Percentiles rank a stretch among this genome's conserved stretches.
Conservation (phyloP, 2,797 vertebrate genomes). For the Heliangelus exortis region DNA sequence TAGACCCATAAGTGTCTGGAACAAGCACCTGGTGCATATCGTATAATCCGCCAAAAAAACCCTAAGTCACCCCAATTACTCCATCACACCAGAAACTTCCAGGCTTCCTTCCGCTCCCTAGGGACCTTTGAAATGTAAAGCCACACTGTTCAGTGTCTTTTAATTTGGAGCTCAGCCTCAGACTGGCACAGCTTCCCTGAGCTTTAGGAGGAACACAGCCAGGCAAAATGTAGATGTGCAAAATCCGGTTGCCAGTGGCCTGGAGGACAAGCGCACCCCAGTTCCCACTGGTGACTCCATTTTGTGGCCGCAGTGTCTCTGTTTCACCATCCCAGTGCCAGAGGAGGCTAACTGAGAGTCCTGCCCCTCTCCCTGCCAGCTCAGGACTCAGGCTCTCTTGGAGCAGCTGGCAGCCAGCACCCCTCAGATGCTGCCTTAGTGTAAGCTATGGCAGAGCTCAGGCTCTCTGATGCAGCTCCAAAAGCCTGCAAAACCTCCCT, state of each 20-base stretch:
- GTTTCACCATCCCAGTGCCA: neutral
- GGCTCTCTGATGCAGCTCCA: neutral
- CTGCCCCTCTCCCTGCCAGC: neutral
- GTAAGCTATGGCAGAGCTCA: neutral
- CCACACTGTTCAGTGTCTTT: neutral
- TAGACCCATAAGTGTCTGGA: neutral
- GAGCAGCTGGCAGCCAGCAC: neutral
- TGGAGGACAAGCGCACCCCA: neutral
- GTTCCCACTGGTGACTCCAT: constrained; percentile 9
- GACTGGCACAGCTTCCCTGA: constrained; percentile 27
- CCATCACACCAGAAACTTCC: neutral
- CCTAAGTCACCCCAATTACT: constrained; percentile 40
- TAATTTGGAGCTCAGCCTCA: constrained; percentile 60
- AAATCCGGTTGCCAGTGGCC: constrained; percentile 7
- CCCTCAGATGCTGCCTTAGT: neutral
- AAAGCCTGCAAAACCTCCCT: neutral
- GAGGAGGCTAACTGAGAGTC: neutral
- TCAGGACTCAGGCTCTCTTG: neutral
- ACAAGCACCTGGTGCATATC: neutral
- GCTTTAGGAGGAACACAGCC: constrained; percentile 5
- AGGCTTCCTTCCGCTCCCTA: constrained; percentile 27
- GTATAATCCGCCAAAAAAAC: neutral
- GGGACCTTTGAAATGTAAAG: constrained; percentile 60
- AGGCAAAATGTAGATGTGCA: neutral
- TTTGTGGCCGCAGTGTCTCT: neutral